Evolutionary conservation across 2,113 vertebrate species (phyloP).

Genomic region (Calonectris borealis): DNA sequence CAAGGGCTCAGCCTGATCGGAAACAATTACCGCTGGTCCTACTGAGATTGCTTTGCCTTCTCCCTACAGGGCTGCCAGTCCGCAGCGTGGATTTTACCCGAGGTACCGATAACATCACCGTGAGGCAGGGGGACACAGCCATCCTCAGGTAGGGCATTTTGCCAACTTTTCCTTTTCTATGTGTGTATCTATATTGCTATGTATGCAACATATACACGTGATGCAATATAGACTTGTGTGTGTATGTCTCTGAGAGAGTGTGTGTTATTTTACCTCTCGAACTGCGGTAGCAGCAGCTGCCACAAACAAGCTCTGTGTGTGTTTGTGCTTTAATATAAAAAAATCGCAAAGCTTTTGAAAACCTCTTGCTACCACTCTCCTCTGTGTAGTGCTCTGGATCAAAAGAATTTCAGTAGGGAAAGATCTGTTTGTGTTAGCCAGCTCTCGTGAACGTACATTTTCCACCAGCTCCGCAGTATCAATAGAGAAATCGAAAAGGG

Average conservation of each 20-base stretch:
- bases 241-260: neutral
- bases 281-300: conserved; percentile 7
- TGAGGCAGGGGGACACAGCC: conserved; percentile 98
- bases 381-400: neutral
- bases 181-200: neutral
- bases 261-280: conserved; percentile 13
- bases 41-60: conserved; percentile 98
- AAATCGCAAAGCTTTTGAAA: neutral
- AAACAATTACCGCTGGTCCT: conserved; percentile 92
- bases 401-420: neutral
- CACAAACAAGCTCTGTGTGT: neutral
- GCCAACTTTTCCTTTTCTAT: conserved; percentile 53
- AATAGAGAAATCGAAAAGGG: conserved; percentile 32
- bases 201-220: neutral
- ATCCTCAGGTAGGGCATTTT: conserved; percentile 90
- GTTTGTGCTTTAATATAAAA: neutral
- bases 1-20: conserved; percentile 87
- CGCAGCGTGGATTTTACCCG: conserved; percentile 98
- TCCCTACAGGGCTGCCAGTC: conserved; percentile 98
- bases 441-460: neutral
- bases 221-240: neutral
- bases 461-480: neutral
- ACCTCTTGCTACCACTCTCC: neutral
- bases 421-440: neutral
- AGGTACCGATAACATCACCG: conserved; percentile 98